These are phyloP conservation scores for Drosophila parabipectinata DNA, from an alignment of 1,140 invertebrate genomes.

Conservation along the genomic window DNA sequence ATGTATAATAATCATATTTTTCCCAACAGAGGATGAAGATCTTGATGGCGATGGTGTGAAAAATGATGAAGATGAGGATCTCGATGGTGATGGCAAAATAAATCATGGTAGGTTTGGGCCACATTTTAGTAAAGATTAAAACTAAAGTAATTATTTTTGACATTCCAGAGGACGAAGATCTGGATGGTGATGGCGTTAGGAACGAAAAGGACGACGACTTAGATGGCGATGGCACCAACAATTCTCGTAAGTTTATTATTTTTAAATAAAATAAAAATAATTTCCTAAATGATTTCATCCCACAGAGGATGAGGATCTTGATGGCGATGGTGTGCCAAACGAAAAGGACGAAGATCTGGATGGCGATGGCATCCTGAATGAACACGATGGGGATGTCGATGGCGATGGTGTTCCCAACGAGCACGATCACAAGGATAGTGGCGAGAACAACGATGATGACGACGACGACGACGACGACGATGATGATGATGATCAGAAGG, in stretches of 20 bases:
- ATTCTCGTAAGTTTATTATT: conserved; percentile 43
- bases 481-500: conserved; percentile 59
- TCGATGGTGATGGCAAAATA: conserved; percentile 65
- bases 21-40: conserved; percentile 55
- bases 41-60: conserved; percentile 84
- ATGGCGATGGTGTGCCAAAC: conserved; percentile 81
- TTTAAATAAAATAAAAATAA: neutral
- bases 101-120: conserved; percentile 82
- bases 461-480: conserved; percentile 70
- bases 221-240: conserved; percentile 69
- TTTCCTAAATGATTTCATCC: neutral
- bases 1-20: neutral
- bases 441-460: conserved; percentile 54
- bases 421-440: conserved; percentile 69
- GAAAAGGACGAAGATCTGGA: conserved; percentile 71
- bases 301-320: conserved; percentile 74
- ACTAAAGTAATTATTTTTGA: no score
- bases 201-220: conserved; percentile 82
- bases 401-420: conserved; percentile 82
- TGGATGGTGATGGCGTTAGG: conserved; percentile 75
- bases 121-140: conserved; percentile 71
- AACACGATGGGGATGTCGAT: conserved; percentile 82
- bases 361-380: conserved; percentile 71
- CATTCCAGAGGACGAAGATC: conserved; percentile 71
- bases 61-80: conserved; percentile 68